Evolutionary conservation across 2,113 vertebrate species (phyloP), one percentile per base, ranked within the genome.

Genomic region (Vicugna pacos): DNA sequence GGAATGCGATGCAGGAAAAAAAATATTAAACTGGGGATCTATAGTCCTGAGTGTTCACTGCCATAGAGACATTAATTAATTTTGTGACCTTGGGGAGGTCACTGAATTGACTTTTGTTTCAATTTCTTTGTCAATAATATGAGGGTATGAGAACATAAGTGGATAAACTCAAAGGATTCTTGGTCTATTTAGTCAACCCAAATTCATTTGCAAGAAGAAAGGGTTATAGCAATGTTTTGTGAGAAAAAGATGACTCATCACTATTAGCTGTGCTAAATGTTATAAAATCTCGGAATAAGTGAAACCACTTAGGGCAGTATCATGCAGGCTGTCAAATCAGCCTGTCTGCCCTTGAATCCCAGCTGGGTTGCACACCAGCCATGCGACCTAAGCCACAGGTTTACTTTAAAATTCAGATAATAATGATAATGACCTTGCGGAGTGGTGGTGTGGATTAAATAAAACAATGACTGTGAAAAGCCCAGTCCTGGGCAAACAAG

Each of bases 141-240:
- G 35, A 94, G 24, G 8, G 11, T 64, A 65, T 85, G 82, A 79
- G 50, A 64, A 79, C 1, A 58, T 20, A 93, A 89, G n/a, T 30
- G 69, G 48, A 67, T 65, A 80, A 77, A 75, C 4, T 24, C 30
- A 20, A 83, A 73, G 15, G 28, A 48, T 79, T 72, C 48, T 46
- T 62, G 52, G 42, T 60, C 11, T 30, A 38, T 73, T 90, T 91
- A 92, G 60, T 15, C 42, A 95, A 82, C 12, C 24, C 54, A 89
- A 91, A 91, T 72, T 12, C 30, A 93, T 38, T 89, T 97, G 7
- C 35, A 73, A 96, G 56, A 67, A 64, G 60, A 91, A 87, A 77
- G 35, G 14, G 62, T 60, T 65, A 76, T 4, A 92, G 46, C 8
- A 87, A 88, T 85, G 60, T 13, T 7, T 7, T 22, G 16, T 10